These are phyloP conservation scores for Dasysyrphus albostriatus DNA, from an alignment of 2,888 invertebrate genomes.

Conservation along the genomic window DNA sequence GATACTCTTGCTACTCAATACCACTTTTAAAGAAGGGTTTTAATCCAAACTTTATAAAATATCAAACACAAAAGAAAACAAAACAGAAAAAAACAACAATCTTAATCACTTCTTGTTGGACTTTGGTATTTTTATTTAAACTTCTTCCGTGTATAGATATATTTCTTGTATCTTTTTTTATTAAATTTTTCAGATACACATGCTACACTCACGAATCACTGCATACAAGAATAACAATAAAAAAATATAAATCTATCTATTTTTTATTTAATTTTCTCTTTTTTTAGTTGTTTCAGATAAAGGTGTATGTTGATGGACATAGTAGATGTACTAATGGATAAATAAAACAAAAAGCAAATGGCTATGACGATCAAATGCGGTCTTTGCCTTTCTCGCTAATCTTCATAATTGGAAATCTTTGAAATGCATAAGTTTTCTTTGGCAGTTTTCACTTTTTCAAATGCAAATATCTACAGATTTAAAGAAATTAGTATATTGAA, in stretches of 20 bases:
- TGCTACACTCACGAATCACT: conserved; percentile 44
- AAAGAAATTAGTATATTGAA: conserved; percentile 28
- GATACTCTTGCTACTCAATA: too few relatives aligned
- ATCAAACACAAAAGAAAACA: conserved; percentile 35
- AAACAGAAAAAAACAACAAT: conserved; percentile 33
- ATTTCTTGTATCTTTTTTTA: conserved; percentile 16
- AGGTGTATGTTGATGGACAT: conserved; percentile 28
- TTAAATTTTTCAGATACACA: conserved; percentile 32
- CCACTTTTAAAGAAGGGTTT: conserved; percentile 43
- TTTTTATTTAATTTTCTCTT: conserved; percentile 51
- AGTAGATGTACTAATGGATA: conserved; percentile 17
- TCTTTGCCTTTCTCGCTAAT: conserved; percentile 38
- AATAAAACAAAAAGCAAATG: conserved; percentile 22
- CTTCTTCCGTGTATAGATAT: conserved; percentile 42
- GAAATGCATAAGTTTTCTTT: conserved; percentile 11
- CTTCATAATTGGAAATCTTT: not conserved
- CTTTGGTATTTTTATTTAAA: conserved; percentile 29
- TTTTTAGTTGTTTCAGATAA: conserved; percentile 30
- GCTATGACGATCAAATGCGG: conserved; percentile 33
- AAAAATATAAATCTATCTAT: conserved; percentile 33
- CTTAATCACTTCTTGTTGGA: conserved; percentile 61
- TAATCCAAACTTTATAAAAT: conserved; percentile 55
- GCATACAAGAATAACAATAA: conserved; percentile 43
- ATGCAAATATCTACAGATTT: conserved; percentile 7
- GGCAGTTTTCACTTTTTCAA: conserved; percentile 63